Evolutionary conservation across 2,113 vertebrate species (phyloP), one percentile per base, ranked within the genome.

Genomic region (Strigops habroptila): DNA sequence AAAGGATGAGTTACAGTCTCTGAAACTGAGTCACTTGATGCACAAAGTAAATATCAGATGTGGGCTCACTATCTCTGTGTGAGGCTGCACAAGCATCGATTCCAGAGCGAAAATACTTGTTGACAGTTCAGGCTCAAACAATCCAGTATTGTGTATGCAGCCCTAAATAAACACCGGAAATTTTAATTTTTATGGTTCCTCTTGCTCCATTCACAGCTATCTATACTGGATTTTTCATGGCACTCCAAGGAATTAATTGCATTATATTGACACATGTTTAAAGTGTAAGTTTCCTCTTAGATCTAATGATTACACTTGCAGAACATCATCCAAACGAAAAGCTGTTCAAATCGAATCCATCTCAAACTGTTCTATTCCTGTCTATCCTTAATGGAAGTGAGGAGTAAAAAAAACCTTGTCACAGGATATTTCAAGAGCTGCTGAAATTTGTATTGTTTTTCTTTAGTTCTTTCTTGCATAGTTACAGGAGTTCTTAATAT

Each of bases 21-120:
- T 33, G 12, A 83, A 88, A 84, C 60, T 95, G 94, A 95, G 86
- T 97, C 91, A 97, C 41, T 91, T 62, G 24, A 78, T 43, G 80
- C 21, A 28, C 49, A 87, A 91, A 95, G 86, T 92, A 94, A 94
- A 92, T 89, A 94, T 87, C 28, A 49, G 95, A 95, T 95, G 91
- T 91, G 93, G 37, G 28, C 62, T 92, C 33, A 43, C 43, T 73
- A 18, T 41, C 52, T 19, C 31, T 71, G 12, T 46, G 18, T 67
- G 49, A 91, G 52, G 39, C 81, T 84, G 43, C 44, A 85, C 13
- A 84, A 68, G 51, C 46, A 23, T 68, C 43, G 74, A 0, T 37
- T 83, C 69, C 28, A 46, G 28, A 63, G 51, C 49, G 35, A 88
- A 93, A 80, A 81, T 1, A 0, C 37, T 51, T 80, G 17, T 59